A percentile compares a stretch with the other conserved stretches of the same genome.
Conservation (phyloP, 2,797 vertebrate genomes). For the Tarsius wallacei region DNA sequence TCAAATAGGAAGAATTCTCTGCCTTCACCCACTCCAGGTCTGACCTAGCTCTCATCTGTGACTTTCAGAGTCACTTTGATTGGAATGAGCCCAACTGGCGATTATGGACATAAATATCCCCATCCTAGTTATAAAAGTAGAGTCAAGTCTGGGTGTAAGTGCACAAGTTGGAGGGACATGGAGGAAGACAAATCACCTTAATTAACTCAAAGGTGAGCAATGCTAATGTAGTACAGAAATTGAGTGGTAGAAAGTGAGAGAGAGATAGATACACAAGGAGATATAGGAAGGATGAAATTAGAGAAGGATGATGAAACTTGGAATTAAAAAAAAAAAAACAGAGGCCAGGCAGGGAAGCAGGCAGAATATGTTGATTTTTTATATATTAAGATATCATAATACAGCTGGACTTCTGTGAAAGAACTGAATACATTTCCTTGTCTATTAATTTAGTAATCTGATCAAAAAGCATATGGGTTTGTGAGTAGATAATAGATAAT, state of each 20-base stretch:
- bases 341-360: neutral
- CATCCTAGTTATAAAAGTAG: conserved; percentile 44
- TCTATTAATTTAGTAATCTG: conserved; percentile 76
- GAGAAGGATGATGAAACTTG: neutral
- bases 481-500: conserved; percentile 74
- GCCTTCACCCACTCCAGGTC: neutral
- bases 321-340: neutral
- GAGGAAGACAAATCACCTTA: neutral
- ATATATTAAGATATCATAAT: neutral
- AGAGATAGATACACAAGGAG: neutral
- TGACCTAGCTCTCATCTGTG: neutral
- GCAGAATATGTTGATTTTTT: neutral
- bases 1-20: neutral
- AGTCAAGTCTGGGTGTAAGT: neutral
- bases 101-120: neutral
- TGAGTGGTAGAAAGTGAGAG: neutral
- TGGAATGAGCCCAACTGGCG: neutral
- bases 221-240: neutral
- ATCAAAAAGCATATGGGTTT: conserved; percentile 67
- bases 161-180: neutral
- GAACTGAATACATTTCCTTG: conserved; percentile 54
- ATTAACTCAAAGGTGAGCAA: conserved; percentile 4
- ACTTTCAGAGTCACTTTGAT: neutral
- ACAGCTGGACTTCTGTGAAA: conserved; percentile 35
- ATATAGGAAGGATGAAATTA: neutral